These are phyloP conservation scores for Linyphia triangularis DNA, from an alignment of 2,888 invertebrate species.

Conservation along the genomic window DNA sequence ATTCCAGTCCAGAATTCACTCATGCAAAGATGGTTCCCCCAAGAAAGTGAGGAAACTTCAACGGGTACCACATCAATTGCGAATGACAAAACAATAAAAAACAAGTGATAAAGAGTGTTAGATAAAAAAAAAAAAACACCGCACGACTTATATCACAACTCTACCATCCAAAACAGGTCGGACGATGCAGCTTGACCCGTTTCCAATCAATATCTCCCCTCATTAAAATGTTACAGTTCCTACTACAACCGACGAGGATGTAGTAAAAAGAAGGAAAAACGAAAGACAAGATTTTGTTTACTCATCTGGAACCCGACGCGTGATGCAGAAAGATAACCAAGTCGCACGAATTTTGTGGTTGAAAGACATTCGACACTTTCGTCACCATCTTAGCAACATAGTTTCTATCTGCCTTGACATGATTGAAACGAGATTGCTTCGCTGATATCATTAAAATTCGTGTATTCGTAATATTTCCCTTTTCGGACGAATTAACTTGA, in stretches of 20 bases:
- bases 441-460: no score
- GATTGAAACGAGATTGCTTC: no score
- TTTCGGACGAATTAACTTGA: no score
- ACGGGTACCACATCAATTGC: no score
- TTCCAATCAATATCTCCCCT: slow-evolving; percentile 45
- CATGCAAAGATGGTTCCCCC: no score
- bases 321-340: not conserved
- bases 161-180: slow-evolving; percentile 35
- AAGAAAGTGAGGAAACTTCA: no score
- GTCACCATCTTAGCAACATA: not conserved
- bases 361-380: not conserved
- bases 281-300: slow-evolving; percentile 44
- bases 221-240: slow-evolving; percentile 34
- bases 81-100: no score
- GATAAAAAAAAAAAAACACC: not conserved
- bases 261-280: not conserved
- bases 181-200: slow-evolving; percentile 39
- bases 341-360: not conserved
- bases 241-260: not conserved
- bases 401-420: no score
- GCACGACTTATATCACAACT: not conserved
- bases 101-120: not conserved
- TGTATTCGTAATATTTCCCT: no score
- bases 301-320: slow-evolving; percentile 41
- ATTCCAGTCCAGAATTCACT: no score